Base-by-base conservation (phyloP, 2,797 vertebrate genomes). In the Tapirus indicus region DNA sequence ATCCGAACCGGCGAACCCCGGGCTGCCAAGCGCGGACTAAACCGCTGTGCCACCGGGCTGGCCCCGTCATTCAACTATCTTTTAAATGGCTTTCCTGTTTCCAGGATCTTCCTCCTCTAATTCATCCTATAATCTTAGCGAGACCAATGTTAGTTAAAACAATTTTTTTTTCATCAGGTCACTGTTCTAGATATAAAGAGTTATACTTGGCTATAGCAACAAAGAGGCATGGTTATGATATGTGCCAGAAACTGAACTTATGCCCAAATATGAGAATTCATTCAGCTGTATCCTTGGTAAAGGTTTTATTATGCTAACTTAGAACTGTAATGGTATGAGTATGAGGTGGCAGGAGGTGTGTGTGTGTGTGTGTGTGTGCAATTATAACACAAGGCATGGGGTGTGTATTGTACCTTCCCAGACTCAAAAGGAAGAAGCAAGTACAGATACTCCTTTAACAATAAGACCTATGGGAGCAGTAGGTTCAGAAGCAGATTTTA, bases 231-330 rank as follows among this genome's bases (percentile, higher is more conserved):
- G 69, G 35, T 25, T 79, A 35, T 49, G 11, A 68, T 38, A 38
- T 62, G 7, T 80, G n/a, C 12, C 8, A 96, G 66, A 95, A 88
- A 80, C 6, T 32, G 25, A 86, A 54, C 32, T 84, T 88, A 41
- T 62, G 14, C 35, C 18, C 62, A 93, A 86, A 92, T 72, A 72
- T 64, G 44, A 77, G 66, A 80, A 85, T 80, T n/a, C 13, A 68
- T 79, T 94, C 10, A 74, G 44, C 64, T 72, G 11, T 44, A 52
- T 91, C 54, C 7, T 66, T 88, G 56, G 12, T 20, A 85, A 75
- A 93, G 52, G 5, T 94, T 91, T 95, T 88, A 32, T 79, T 83
- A 58, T 58, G 25, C 47, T 84, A 88, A 72, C 41, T 91, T 68
- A 60, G 58, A 68, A 78, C 10, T 54, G 1, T 68, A 47, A 84